phyloP scores from a whole-genome alignment of 2,113 vertebrate genomes.

The Callocephalon fimbriatum region DNA sequence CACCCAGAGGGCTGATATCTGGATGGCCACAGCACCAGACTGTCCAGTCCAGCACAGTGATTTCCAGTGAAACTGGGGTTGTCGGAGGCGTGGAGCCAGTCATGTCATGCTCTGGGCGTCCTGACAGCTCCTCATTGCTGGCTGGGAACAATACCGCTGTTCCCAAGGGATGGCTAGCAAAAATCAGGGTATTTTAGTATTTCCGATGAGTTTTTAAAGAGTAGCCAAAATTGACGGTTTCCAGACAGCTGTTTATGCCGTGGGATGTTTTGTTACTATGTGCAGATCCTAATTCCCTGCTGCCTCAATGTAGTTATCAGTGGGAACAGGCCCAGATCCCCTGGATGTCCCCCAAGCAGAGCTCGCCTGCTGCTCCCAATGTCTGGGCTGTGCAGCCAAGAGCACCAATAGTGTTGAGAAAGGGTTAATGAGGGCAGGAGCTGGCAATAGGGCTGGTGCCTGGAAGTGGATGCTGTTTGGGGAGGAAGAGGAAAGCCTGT shows the following conservation, averaged over 20 bases:
- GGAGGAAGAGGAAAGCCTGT: neutral
- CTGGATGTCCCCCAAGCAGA: neutral
- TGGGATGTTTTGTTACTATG: neutral
- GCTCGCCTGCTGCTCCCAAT: neutral
- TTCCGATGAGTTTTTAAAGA: neutral
- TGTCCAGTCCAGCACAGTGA: neutral
- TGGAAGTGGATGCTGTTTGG: neutral
- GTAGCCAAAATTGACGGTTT: neutral
- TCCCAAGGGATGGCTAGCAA: slow-evolving; percentile 2
- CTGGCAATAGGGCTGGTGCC: neutral
- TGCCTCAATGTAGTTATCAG: rapidly evolving
- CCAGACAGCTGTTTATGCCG: neutral
- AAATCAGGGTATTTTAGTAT: slow-evolving; percentile 12
- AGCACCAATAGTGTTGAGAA: neutral
- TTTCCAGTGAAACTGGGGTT: slow-evolving; percentile 15
- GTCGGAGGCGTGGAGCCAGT: neutral
- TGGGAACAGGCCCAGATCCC: neutral
- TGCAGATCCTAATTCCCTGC: neutral
- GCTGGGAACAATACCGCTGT: neutral
- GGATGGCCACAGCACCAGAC: neutral
- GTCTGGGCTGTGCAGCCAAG: neutral
- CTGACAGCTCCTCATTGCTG: slow-evolving; percentile 19
- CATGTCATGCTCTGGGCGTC: slow-evolving; percentile 10
- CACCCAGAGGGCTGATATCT: neutral
- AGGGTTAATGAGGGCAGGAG: neutral